Evolutionary conservation across 2,888 invertebrate species (phyloP).

Genomic region (Salticus scenicus): DNA sequence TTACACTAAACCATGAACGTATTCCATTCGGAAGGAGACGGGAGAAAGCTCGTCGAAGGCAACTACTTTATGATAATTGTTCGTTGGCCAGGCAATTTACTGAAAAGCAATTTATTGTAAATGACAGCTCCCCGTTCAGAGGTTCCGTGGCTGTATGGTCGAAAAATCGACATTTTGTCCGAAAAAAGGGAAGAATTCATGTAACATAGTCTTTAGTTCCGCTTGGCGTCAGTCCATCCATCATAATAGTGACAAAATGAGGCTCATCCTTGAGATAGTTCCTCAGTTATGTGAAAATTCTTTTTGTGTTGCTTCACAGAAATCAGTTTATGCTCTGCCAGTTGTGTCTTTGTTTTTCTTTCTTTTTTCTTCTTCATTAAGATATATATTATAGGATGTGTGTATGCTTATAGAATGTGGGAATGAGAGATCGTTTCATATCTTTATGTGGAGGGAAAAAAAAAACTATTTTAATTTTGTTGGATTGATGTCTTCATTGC

Average conservation of each 20-base stretch:
- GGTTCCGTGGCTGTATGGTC: not conserved
- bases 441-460: no score
- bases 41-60: no score
- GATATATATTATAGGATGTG: no score
- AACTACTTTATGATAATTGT: not conserved
- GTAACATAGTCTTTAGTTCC: not conserved
- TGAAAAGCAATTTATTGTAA: not conserved
- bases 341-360: not conserved
- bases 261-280: not conserved
- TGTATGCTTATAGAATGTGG: no score
- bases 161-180: no score
- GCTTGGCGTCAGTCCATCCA: not conserved
- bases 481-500: no score
- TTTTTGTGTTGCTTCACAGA: not conserved
- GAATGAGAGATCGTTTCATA: no score
- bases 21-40: no score
- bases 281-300: not conserved
- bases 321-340: not conserved
- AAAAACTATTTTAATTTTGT: no score
- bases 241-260: not conserved
- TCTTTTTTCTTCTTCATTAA: conserved; percentile 7
- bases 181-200: not conserved
- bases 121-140: not conserved
- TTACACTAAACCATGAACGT: no score
- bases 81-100: not conserved